Conservation (phyloP, 2,888 invertebrate genomes). For the Baronia brevicornis region DNA sequence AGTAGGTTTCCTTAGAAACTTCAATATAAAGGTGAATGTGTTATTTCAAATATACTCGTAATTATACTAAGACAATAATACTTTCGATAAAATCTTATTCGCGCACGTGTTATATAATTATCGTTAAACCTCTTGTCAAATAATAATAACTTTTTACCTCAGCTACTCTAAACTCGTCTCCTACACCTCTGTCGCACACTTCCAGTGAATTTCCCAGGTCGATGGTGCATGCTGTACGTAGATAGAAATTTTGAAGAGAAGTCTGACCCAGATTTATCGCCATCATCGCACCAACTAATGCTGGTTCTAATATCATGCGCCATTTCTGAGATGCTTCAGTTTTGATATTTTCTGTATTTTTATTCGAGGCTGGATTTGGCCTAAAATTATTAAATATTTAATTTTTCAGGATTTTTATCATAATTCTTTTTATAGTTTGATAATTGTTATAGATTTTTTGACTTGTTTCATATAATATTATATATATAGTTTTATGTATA, state of each 20-base stretch:
- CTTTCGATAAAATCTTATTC: too few relatives aligned
- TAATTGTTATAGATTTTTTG: too few relatives aligned
- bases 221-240: constrained; percentile 84
- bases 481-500: too few relatives aligned
- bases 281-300: constrained; percentile 80
- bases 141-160: constrained; percentile 39
- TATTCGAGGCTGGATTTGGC: constrained; percentile 24
- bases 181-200: constrained; percentile 76
- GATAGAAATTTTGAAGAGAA: constrained; percentile 83
- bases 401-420: too few relatives aligned
- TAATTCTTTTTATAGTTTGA: too few relatives aligned
- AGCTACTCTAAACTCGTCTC: constrained; percentile 48
- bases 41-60: too few relatives aligned
- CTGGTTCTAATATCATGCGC: constrained; percentile 80
- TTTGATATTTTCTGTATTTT: constrained; percentile 22
- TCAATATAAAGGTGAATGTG: too few relatives aligned
- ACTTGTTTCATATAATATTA: too few relatives aligned
- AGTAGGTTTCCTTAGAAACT: too few relatives aligned
- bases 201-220: constrained; percentile 77
- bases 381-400: constrained; percentile 18
- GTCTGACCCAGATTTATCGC: constrained; percentile 76
- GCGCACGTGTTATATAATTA: too few relatives aligned
- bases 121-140: too few relatives aligned
- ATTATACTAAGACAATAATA: too few relatives aligned
- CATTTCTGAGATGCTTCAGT: constrained; percentile 35